Conservation (phyloP, 2,797 vertebrate genomes). For the Enteromius afrohamiltoni region DNA sequence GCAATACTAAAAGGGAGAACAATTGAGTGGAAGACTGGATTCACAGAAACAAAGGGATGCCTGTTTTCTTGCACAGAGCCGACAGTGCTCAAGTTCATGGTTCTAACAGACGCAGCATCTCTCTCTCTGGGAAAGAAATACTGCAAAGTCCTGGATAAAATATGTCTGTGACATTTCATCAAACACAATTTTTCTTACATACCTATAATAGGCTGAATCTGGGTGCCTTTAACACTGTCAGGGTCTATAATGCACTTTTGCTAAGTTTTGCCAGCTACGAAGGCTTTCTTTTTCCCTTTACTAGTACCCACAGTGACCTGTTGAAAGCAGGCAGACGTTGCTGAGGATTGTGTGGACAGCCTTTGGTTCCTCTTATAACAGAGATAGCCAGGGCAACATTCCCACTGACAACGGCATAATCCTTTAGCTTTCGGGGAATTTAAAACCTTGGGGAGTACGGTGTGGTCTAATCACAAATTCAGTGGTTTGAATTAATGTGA, state of each 20-base stretch:
- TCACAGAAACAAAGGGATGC: conserved; percentile 72
- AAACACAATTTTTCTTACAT: conserved; percentile 65
- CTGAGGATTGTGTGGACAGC: conserved; percentile 25
- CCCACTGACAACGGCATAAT: conserved; percentile 12
- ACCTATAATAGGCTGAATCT: conserved; percentile 54
- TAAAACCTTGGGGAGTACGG: neutral
- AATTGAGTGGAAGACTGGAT: conserved; percentile 59
- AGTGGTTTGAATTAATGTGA: conserved; percentile 31
- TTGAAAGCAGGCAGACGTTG: conserved; percentile 47
- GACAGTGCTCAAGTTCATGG: conserved; percentile 56
- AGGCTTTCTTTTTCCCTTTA: neutral
- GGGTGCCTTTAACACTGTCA: conserved; percentile 60
- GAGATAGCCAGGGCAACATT: conserved; percentile 31
- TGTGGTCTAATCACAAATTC: conserved; percentile 27
- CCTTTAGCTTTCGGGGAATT: conserved; percentile 18
- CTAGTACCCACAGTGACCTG: conserved; percentile 41
- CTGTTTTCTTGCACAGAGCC: conserved; percentile 67
- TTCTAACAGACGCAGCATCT: conserved; percentile 59
- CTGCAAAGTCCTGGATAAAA: conserved; percentile 60
- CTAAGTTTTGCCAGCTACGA: conserved; percentile 19
- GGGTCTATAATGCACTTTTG: conserved; percentile 41
- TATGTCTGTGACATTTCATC: conserved; percentile 64
- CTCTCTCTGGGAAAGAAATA: conserved; percentile 63
- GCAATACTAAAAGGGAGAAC: conserved; percentile 62
- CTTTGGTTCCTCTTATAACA: conserved; percentile 28